Conservation (phyloP, 2,888 invertebrate genomes). For the Hirtodrosophila cameraria region DNA sequence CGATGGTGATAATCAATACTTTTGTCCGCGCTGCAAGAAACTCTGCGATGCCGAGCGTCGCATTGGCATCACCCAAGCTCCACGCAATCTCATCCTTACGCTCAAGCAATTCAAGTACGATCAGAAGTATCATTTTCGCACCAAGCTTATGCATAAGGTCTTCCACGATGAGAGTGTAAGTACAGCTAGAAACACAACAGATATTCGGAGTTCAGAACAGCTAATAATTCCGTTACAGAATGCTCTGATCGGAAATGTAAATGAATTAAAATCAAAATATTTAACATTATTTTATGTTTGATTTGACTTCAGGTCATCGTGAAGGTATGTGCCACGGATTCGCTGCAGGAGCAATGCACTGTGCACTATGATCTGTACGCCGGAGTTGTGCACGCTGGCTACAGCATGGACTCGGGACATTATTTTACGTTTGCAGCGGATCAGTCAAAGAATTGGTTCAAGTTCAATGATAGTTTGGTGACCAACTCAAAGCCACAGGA, state of each 20-base stretch:
- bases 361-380: slow-evolving; percentile 90
- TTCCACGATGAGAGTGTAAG: slow-evolving; percentile 86
- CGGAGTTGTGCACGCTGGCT: slow-evolving; percentile 93
- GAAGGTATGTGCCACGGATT: slow-evolving; percentile 83
- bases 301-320: slow-evolving; percentile 75
- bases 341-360: slow-evolving; percentile 77
- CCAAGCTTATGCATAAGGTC: slow-evolving; percentile 91
- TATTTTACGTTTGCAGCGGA: slow-evolving; percentile 93
- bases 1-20: slow-evolving; percentile 92
- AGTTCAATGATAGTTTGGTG: slow-evolving; percentile 92
- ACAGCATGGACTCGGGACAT: slow-evolving; percentile 93
- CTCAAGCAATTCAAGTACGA: slow-evolving; percentile 92
- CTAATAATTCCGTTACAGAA: background rate
- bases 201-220: too few species aligned
- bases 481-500: slow-evolving; percentile 86
- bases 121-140: slow-evolving; percentile 88
- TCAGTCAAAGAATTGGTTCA: slow-evolving; percentile 87
- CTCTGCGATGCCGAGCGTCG: slow-evolving; percentile 91
- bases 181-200: slow-evolving; percentile 49
- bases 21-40: slow-evolving; percentile 90
- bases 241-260: too few species aligned
- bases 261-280: too few species aligned
- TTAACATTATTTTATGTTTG: too few species aligned
- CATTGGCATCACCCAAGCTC: slow-evolving; percentile 89
- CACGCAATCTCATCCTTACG: slow-evolving; percentile 91